Percentiles rank a stretch among this genome's conserved stretches.
These are phyloP conservation scores for Acholoe squamosa DNA, from an alignment of 2,888 invertebrate species.

Conservation along the genomic window DNA sequence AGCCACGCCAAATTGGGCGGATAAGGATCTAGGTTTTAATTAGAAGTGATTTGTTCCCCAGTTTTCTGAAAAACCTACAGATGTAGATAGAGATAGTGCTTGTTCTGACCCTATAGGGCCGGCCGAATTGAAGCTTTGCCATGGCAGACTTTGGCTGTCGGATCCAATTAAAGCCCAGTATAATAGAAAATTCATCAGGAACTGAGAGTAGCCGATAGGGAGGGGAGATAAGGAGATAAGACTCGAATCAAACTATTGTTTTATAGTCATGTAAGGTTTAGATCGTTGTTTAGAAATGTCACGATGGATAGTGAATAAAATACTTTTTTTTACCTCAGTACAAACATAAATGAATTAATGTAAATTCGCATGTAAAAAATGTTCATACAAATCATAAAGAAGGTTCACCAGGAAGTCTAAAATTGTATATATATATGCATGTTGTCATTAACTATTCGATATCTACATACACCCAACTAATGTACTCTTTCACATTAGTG, in stretches of 20 bases:
- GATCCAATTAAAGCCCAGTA: neutral
- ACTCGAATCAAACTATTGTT: neutral
- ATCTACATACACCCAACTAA: no score
- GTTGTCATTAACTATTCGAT: no score
- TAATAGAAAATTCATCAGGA: neutral
- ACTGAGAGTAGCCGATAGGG: neutral
- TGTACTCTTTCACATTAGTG: no score
- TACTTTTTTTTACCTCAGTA: no score
- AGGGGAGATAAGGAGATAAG: neutral
- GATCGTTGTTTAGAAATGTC: neutral
- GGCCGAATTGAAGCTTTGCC: neutral
- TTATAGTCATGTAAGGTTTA: neutral
- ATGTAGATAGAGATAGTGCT: neutral
- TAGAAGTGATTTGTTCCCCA: conserved; percentile 50
- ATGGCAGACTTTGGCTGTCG: conserved; percentile 9
- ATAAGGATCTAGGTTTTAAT: conserved; percentile 52
- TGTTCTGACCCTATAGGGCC: no score
- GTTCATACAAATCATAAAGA: no score
- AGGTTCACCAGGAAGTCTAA: no score
- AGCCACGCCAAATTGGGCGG: conserved; percentile 22
- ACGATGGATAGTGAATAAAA: neutral
- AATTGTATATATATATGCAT: no score
- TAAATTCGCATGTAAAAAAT: no score
- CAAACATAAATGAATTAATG: no score
- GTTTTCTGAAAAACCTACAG: conserved; percentile 48